Evolutionary conservation across 1,140 invertebrate genomes (phyloP), one percentile per base, ranked within the genome.

Genomic region (Micrasema longulum): DNA sequence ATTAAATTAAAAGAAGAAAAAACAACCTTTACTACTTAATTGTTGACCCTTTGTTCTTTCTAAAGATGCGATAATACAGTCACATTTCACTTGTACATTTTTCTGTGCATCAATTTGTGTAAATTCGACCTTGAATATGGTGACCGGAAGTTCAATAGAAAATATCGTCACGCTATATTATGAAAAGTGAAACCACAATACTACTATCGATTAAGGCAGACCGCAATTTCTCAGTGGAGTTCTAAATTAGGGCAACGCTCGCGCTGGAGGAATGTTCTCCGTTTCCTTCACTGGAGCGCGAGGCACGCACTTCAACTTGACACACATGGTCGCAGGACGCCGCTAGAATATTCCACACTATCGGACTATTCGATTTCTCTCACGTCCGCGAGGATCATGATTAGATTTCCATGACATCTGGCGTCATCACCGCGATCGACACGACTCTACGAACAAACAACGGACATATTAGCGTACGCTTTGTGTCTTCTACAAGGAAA

Each of bases 321-420:
- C 57, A 41, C 36, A 62, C n/a, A 62, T 62, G 57, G 57, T 2
- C 60, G 10, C 41, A 31, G 60, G 60, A 64, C 47, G 60, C 43
- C 60, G 22, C 12, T 23, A 7, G 60, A 64, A 64, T 64, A 64
- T 31, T 7, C 22, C 43, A 20, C 55, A 10, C 14, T 60, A 47
- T 47, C 41, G 43, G n/a, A n/a, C 1, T 31, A 26, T n/a, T 45
- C 22, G 22, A 64, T 64, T 64, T 64, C 43, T 1, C 60, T 64
- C 43, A 64, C 60, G 60, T 31, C 9, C 23, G 35, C 1, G 10
- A 36, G 26, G 52, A 55, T 14, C 60, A 64, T 20, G 22, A 31
- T 35, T 35, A 47, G 43, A 47, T 47, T 47, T 47, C 16, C 43
- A 47, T 16, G 43, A 11, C 43, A 2, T 5, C 4, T 16, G 43